Evolutionary conservation across 2,797 vertebrate genomes (phyloP), one percentile per base, ranked within the genome.

Genomic region (Selene dorsalis): DNA sequence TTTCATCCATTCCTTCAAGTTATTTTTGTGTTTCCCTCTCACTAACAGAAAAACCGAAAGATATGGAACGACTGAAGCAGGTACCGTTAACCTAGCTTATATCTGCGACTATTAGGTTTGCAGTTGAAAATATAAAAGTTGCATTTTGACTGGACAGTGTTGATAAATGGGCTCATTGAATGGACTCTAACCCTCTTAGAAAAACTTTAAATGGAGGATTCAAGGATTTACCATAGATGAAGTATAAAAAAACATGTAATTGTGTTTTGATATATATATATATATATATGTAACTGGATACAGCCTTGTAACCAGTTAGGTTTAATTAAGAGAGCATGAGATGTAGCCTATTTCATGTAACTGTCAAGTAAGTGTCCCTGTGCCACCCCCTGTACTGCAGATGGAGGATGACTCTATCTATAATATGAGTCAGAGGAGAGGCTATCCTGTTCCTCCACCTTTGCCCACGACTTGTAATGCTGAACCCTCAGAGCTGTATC

Each of bases 381-480:
- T 58, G n/a, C 35, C 47, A 43, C 9, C 30, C 3, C 55, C 28
- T 76, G 2, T 73, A 53, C 55, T 66, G 43, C 73, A 93, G 91
- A 89, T 88, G 84, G 85, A 89, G 43, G 90, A 93, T 78, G 81
- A 91, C 77, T 94, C 94, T 0, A 73, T 88, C 43, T 86, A 80
- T 80, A 94, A 93, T 43, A 94, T 94, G 93, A 96, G 94, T 84
- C 84, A 88, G 38, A 86, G 41, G n/a, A 89, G 84, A 65, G 52
- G 0, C 38, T 50, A 75, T 82, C 17, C 90, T 0, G 84, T 94
- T 39, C 87, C 93, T 6, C 92, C 92, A 0, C 85, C 88, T 63
- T 81, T 87, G 4, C 92, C 94, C 9, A 4, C 48, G 65, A 66
- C 87, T 57, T 66, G 74, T 22, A 35, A 84, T 7, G 80, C 45